Evolutionary conservation across 37 sponge, comb jelly and placozoan species (phyloP), one percentile per base, ranked within the genome.

Genomic region (Agelas oroides): DNA sequence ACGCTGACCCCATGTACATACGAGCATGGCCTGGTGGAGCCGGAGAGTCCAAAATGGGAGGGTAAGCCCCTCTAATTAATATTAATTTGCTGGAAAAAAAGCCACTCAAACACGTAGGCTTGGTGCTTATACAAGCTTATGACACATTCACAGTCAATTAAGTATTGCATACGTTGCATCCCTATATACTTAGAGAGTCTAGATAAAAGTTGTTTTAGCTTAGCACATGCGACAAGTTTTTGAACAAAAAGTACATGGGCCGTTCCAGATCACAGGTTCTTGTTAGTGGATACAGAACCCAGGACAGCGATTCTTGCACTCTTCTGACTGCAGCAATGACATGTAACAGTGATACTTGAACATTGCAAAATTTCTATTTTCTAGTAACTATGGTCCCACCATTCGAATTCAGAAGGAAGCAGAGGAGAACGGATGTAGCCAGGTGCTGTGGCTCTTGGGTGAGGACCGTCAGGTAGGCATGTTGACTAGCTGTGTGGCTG

Each of bases 371-470:
- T n/a, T 72, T 11, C n/a, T 78, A 65, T 60, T 31, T n/a, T 85
- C 1, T 74, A 98, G 98, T 8, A 99, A 99, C 76, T 99, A 99
- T 76, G 99, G 96, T 8, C 97, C 97, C 23, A 97, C 99, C 8
- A 87, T 99, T 38, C 69, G 89, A 0, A 73, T 88, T 40, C 94
- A 93, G 87, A 75, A 81, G 66, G 69, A 78, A 12, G 99, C 99
- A 12, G 88, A 80, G 56, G 23, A 32, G 1, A 81, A 82, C 12
- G 93, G 87, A 0, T 95, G 93, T 60, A 77, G 83, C 14, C 98
- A 99, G 59, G 99, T 99, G 23, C 82, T 99, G 55, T 99, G 99
- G 99, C 75, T 99, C 55, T 93, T 86, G 53, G 99, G 99, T 53
- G 90, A 90, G 0, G 92, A 99, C 40, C 77, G 84, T 20, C 83